Evolutionary conservation across 2,888 invertebrate species (phyloP).

Genomic region (Melanotus villosus): DNA sequence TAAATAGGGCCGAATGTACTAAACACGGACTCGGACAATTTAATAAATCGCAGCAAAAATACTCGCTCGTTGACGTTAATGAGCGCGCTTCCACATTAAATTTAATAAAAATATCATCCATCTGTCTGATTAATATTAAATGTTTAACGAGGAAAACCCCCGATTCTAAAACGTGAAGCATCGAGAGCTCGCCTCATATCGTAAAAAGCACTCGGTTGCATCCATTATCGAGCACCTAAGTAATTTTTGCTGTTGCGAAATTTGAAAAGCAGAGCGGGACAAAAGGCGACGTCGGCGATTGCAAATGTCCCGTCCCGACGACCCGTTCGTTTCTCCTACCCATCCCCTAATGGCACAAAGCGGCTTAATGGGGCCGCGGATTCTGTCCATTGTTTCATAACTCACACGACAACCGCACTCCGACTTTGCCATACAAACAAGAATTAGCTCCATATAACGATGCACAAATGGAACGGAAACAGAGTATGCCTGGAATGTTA

Average conservation of each 20-base stretch:
- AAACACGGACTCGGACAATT: constrained; percentile 38
- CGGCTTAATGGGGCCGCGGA: constrained; percentile 35
- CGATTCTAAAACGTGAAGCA: neutral
- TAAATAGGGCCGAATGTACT: constrained; percentile 38
- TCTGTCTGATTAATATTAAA: constrained; percentile 35
- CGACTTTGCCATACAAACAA: constrained; percentile 23
- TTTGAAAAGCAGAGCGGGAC: constrained; percentile 24
- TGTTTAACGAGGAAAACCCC: constrained; percentile 19
- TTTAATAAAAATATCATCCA: constrained; percentile 38
- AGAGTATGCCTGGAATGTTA: too few species aligned
- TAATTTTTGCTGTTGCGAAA: constrained; percentile 38
- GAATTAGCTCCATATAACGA: constrained; percentile 28
- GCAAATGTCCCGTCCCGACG: constrained; percentile 31
- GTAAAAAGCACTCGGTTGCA: constrained; percentile 33
- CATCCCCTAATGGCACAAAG: constrained; percentile 37
- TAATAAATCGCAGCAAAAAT: constrained; percentile 38
- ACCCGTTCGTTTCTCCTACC: constrained; percentile 6
- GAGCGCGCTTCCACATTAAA: constrained; percentile 23
- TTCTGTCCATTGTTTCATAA: constrained; percentile 34
- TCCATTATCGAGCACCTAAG: constrained; percentile 36
- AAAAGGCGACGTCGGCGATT: constrained; percentile 33
- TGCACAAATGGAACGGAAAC: constrained; percentile 28
- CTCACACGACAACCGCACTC: constrained; percentile 32
- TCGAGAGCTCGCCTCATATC: neutral
- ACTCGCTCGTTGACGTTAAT: constrained; percentile 31